These are phyloP conservation scores for Zeuzera pyrina DNA, from an alignment of 2,888 invertebrate genomes.

Conservation along the genomic window DNA sequence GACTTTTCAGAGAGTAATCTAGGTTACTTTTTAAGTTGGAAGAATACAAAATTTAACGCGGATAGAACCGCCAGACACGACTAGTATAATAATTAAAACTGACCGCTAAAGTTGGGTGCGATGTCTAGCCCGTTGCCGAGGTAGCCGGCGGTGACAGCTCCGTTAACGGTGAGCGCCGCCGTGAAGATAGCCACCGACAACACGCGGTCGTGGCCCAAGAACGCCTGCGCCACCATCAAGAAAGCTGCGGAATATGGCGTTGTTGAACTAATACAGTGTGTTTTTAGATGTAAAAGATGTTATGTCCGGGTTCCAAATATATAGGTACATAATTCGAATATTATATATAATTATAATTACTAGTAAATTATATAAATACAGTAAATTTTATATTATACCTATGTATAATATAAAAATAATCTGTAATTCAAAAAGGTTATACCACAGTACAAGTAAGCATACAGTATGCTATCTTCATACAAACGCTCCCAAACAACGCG, in stretches of 20 bases:
- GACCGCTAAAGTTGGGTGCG: slow-evolving; percentile 89
- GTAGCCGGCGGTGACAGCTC: slow-evolving; percentile 89
- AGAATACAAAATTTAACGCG: no score
- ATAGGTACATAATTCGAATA: not conserved
- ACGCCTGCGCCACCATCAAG: slow-evolving; percentile 82
- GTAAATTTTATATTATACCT: not conserved
- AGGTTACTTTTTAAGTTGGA: no score
- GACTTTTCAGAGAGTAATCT: no score
- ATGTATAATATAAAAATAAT: no score
- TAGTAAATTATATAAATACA: no score
- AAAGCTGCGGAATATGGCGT: slow-evolving; percentile 38
- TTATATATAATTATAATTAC: not conserved
- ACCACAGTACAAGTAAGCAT: no score
- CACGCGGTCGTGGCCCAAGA: slow-evolving; percentile 78
- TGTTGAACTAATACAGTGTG: not conserved
- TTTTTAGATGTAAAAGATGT: not conserved
- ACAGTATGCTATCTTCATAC: no score
- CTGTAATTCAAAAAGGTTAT: no score
- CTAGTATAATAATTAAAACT: slow-evolving; percentile 34
- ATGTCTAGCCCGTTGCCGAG: slow-evolving; percentile 90
- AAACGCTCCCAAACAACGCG: no score
- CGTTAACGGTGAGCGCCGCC: slow-evolving; percentile 85
- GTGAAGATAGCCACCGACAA: slow-evolving; percentile 87
- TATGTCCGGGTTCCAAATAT: not conserved
- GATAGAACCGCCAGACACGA: no score